phyloP scores from a whole-genome alignment of 2,113 vertebrate genomes.

The rabbit (Oryctolagus cuniculus) region mOryCun1.1 NC_091433.1:195953001-195953500 shows the following conservation, averaged over 20 bases:
- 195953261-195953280: not conserved
- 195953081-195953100: not conserved
- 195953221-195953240: not conserved
- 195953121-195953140: too few relatives aligned
- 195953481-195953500: not conserved
- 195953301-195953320: not conserved
- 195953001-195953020: not conserved
- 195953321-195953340: not conserved
- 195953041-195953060: not conserved
- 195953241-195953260: not conserved
- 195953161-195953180: not conserved
- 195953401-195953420: not conserved
- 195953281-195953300: not conserved
- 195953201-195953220: not conserved
- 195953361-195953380: fast-evolving
- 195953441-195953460: not conserved
- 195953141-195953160: not conserved
- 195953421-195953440: not conserved
- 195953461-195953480: not conserved
- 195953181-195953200: too few relatives aligned
- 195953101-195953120: not conserved
- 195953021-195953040: not conserved
- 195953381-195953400: not conserved
- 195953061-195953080: not conserved
- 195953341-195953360: not conserved